Base-by-base conservation (phyloP, 2,888 invertebrate genomes). In the Psylliodes chrysocephalus region DNA sequence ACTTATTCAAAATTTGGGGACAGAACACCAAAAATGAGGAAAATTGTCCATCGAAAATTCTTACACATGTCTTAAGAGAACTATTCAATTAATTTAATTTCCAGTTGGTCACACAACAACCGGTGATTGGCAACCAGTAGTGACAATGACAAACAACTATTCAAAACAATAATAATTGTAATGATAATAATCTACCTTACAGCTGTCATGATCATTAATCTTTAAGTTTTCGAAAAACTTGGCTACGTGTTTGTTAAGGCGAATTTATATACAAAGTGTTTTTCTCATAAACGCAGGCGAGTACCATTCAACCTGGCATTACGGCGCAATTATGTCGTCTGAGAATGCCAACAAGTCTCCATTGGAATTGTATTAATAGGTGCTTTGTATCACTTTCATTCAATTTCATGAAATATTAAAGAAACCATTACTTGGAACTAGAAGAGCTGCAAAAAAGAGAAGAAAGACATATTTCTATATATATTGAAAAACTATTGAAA, bases 321-420 rank as follows among this genome's bases (percentile, higher is more conserved):
- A 42, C 54, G 22, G 40, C 22, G 65, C 64, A 67, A 67, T 69
- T 67, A 69, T 61, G 57, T 63, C 52, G 67, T 69, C 69, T 69
- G 69, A 65, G 67, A 69, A 69, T 69, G 69, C 65, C 40, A 56
- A 52, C 19, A 28, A 40, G 56, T 62, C 63, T 64, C 56, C 63
- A 25, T 35, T 30, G 64, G 57, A 64, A 61, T 66, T 66, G 63
- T 62, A 62, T 62, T 52, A 35, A 35, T 35, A 14, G 35, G 3
- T 35, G n/a, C 35, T 35, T 35, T 35, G 35, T n/a, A 35, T 14
- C 35, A 35, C 12, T 35, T 35, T 8, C 35, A 22, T 30, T 30
- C 8, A 6, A 8, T 30, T 30, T 30, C 30, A 25, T 5, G 4
- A 5, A 5, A 25, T 25, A 25, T 25, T 25, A 25, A 7, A 7